These are phyloP conservation scores for Enteromius paludinosus DNA, from an alignment of 2,797 vertebrate species.

Conservation along the genomic window DNA sequence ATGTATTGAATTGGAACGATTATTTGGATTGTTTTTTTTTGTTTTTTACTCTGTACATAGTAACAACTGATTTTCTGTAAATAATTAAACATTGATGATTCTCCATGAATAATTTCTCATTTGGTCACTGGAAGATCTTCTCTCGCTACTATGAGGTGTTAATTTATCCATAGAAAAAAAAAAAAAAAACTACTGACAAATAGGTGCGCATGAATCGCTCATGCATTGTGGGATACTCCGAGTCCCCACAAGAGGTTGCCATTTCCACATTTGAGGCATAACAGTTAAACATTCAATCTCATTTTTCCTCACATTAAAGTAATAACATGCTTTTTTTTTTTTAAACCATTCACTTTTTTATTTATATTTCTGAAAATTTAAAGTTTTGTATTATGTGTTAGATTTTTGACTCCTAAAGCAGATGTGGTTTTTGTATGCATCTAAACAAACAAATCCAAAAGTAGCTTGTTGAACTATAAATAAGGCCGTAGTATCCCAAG, in stretches of 20 bases:
- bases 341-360: background rate
- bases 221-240: constrained; percentile 15
- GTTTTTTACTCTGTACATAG: background rate
- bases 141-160: background rate
- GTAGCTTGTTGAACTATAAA: background rate
- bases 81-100: background rate
- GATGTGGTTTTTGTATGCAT: background rate
- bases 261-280: background rate
- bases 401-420: background rate
- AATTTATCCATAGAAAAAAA: background rate
- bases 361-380: background rate
- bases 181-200: background rate
- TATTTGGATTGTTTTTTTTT: no score
- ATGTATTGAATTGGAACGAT: no score
- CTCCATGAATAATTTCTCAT: background rate
- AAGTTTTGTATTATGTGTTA: background rate
- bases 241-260: constrained; percentile 50
- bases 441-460: constrained; percentile 5
- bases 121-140: background rate
- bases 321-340: background rate
- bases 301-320: background rate
- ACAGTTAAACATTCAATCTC: background rate
- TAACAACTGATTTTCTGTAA: background rate
- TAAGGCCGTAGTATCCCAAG: constrained; percentile 2
- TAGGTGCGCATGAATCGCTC: background rate